Evolutionary conservation across 2,797 vertebrate genomes (phyloP).

Genomic region (Peromyscus eremicus): DNA sequence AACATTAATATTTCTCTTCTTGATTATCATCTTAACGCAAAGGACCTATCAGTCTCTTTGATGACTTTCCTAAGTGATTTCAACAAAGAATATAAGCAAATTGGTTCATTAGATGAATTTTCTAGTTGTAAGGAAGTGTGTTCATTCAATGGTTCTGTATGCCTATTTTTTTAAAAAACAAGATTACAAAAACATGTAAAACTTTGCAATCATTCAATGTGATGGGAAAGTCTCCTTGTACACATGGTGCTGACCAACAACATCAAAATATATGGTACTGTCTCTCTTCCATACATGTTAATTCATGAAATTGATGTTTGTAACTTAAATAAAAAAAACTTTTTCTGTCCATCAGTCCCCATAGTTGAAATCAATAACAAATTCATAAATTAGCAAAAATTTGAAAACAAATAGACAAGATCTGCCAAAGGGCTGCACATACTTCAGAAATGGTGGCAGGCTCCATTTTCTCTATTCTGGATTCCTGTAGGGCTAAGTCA

Average conservation of each 20-base stretch:
- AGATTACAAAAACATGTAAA: constrained; percentile 5
- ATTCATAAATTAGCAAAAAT: neutral
- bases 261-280: neutral
- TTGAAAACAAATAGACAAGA: neutral
- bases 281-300: neutral
- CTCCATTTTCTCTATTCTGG: neutral
- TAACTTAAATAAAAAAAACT: neutral
- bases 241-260: neutral
- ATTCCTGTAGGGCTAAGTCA: neutral
- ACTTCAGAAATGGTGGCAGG: neutral
- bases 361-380: neutral
- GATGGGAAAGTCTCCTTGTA: neutral
- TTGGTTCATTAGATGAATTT: neutral
- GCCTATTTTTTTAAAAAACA: neutral
- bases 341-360: neutral
- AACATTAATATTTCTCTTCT: constrained; percentile 15
- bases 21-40: constrained; percentile 24
- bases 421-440: neutral
- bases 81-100: constrained; percentile 14
- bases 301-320: neutral
- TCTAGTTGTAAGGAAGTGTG: neutral
- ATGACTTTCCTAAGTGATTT: constrained; percentile 2
- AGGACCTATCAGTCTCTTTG: neutral
- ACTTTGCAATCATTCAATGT: neutral
- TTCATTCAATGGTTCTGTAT: neutral